Conservation (phyloP, 2,113 vertebrate genomes). For the Ciconia maguari region DNA sequence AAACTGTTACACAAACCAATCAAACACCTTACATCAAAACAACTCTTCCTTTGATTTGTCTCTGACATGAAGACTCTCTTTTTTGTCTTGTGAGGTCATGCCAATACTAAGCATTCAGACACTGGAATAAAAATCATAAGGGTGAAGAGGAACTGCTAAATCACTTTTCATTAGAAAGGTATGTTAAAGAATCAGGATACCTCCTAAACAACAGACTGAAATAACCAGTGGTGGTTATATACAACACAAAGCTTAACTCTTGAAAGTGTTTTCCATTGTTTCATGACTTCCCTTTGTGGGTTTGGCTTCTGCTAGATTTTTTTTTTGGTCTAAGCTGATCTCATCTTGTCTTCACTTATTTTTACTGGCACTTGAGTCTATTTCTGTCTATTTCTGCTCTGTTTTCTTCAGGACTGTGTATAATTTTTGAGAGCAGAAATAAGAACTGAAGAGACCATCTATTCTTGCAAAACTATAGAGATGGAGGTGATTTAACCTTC, state of each 20-base stretch:
- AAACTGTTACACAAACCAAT: background rate
- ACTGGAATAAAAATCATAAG: background rate
- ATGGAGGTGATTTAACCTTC: background rate
- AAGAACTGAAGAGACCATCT: background rate
- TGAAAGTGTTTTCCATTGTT: background rate
- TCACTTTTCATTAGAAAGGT: background rate
- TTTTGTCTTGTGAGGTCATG: background rate
- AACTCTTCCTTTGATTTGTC: background rate
- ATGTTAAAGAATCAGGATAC: background rate
- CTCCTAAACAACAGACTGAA: background rate
- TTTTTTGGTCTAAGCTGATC: background rate
- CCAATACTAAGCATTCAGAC: background rate
- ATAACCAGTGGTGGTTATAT: background rate
- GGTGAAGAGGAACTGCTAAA: background rate
- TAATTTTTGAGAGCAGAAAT: background rate
- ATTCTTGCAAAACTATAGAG: background rate
- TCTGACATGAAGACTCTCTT: background rate
- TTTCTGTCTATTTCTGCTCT: background rate
- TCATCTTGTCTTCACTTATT: background rate
- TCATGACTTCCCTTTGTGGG: background rate
- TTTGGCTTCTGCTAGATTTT: background rate
- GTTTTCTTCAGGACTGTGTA: background rate
- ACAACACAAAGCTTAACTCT: background rate
- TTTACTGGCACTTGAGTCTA: background rate
- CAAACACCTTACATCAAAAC: background rate